Evolutionary conservation across 2,888 invertebrate genomes (phyloP).

Genomic region (Diaperis boleti): DNA sequence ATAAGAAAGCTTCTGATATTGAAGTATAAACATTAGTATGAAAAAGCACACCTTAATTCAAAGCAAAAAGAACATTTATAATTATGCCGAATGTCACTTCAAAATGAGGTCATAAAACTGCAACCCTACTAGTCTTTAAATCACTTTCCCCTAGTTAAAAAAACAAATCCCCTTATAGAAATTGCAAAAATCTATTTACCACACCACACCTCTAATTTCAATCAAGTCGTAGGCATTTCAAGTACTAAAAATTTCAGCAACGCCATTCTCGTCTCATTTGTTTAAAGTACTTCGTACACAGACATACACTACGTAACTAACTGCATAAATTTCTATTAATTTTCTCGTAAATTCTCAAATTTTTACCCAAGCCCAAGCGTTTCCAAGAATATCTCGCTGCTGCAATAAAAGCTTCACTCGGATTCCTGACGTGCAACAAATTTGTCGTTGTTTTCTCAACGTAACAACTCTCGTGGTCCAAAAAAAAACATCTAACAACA

Average conservation of each 20-base stretch:
- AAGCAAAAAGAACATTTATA: too few species aligned
- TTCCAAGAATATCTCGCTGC: slow-evolving; percentile 28
- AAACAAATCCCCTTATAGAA: background rate
- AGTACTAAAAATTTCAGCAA: slow-evolving; percentile 15
- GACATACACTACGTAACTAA: slow-evolving; percentile 19
- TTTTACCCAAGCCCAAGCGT: slow-evolving; percentile 17
- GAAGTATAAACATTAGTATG: too few species aligned
- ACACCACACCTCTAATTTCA: slow-evolving; percentile 1
- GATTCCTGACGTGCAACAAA: slow-evolving; percentile 25
- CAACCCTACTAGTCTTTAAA: too few species aligned
- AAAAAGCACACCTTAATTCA: too few species aligned
- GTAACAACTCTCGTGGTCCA: slow-evolving; percentile 2
- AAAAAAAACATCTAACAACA: slow-evolving; percentile 10
- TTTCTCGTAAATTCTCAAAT: slow-evolving; percentile 32
- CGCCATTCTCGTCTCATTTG: slow-evolving; percentile 18
- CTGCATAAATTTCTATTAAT: slow-evolving; percentile 38
- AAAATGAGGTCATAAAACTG: too few species aligned
- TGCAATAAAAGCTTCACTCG: slow-evolving; percentile 25
- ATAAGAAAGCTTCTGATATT: too few species aligned
- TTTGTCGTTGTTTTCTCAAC: slow-evolving; percentile 31
- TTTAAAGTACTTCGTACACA: slow-evolving; percentile 25
- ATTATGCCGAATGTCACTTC: too few species aligned
- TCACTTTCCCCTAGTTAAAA: slow-evolving; percentile 3
- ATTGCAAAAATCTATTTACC: background rate
- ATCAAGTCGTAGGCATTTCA: background rate